phyloP scores from a whole-genome alignment of 2,888 invertebrate species.

The Smittia sp. region DNA sequence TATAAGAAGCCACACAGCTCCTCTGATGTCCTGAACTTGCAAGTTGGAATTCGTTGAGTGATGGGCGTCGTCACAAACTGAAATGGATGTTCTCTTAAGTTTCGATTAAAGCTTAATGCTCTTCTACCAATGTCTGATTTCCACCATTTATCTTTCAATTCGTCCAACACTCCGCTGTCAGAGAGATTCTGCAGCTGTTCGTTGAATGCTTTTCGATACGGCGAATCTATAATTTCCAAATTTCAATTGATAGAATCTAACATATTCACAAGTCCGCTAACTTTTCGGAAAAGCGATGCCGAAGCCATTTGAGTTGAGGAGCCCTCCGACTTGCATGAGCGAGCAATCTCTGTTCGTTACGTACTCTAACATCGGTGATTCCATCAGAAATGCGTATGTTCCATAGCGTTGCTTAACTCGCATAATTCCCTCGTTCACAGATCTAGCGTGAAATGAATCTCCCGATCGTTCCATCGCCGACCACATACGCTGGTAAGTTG shows the following conservation, averaged over 20 bases:
- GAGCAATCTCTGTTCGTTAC: slow-evolving; percentile 77
- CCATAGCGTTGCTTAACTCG: slow-evolving; percentile 72
- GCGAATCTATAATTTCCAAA: slow-evolving; percentile 59
- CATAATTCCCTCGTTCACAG: slow-evolving; percentile 80
- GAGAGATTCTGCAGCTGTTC: slow-evolving; percentile 86
- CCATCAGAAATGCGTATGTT: slow-evolving; percentile 92
- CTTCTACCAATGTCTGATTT: slow-evolving; percentile 50
- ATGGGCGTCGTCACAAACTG: slow-evolving; percentile 40
- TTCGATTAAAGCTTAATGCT: neutral
- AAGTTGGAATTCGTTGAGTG: slow-evolving; percentile 48
- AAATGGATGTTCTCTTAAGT: neutral
- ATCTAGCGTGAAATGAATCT: slow-evolving; percentile 74
- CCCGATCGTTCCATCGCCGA: slow-evolving; percentile 78
- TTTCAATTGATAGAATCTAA: neutral
- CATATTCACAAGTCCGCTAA: slow-evolving; percentile 63
- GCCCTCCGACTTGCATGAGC: slow-evolving; percentile 73
- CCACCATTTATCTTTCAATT: slow-evolving; percentile 92
- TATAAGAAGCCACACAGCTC: slow-evolving; percentile 83
- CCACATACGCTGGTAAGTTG: slow-evolving; percentile 63
- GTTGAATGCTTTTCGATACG: slow-evolving; percentile 75
- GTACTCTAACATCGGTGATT: slow-evolving; percentile 91
- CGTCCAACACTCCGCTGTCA: slow-evolving; percentile 78
- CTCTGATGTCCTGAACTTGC: slow-evolving; percentile 73
- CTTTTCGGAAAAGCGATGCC: slow-evolving; percentile 89
- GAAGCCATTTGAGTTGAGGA: slow-evolving; percentile 88